These are phyloP conservation scores for Phataginus tricuspis DNA, from an alignment of 2,797 vertebrate species.

Conservation along the genomic window DNA sequence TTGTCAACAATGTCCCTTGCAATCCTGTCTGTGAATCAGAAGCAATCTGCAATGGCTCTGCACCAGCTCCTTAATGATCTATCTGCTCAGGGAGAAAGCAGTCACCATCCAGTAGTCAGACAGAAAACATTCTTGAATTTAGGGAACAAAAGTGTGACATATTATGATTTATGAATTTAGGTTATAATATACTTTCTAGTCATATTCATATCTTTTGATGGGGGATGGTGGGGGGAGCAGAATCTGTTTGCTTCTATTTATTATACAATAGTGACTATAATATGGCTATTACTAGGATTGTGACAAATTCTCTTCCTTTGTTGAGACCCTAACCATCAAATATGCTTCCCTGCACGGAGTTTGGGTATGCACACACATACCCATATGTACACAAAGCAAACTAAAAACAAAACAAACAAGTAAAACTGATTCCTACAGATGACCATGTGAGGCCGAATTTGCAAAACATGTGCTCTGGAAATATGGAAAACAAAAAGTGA, in stretches of 20 bases:
- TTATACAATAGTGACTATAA: background rate
- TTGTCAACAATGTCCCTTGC: background rate
- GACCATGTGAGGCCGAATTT: background rate
- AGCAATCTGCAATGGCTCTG: background rate
- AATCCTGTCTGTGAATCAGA: background rate
- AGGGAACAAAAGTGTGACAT: background rate
- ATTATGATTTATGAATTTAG: background rate
- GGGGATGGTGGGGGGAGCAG: background rate
- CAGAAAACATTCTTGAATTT: background rate
- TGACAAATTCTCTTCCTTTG: background rate
- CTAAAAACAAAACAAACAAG: background rate
- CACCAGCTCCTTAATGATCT: background rate
- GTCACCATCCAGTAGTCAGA: background rate
- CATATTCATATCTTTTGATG: background rate
- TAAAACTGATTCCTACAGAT: background rate
- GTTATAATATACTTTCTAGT: background rate
- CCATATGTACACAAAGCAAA: background rate
- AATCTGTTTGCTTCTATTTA: background rate
- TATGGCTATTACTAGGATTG: too few relatives aligned
- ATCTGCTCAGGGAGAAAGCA: background rate
- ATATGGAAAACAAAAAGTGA: background rate
- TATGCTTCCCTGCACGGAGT: too few relatives aligned
- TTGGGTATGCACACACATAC: background rate
- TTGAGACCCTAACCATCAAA: background rate
- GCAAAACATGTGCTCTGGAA: background rate